Evolutionary conservation across 2,113 vertebrate species (phyloP), one percentile per base, ranked within the genome.

Genomic region (Pluvianellus socialis): DNA sequence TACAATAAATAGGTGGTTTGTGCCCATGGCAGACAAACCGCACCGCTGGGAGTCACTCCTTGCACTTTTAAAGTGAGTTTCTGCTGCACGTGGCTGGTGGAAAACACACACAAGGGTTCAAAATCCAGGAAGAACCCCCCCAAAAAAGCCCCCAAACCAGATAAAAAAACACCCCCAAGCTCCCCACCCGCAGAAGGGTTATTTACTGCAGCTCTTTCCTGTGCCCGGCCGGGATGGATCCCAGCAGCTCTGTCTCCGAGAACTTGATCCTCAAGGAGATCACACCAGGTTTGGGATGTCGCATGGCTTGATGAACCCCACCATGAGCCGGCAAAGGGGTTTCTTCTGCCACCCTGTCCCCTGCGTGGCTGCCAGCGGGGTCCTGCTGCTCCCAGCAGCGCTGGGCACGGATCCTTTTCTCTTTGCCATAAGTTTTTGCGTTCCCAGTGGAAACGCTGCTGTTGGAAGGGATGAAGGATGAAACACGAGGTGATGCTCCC

Each of bases 351-450:
- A 19, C 53, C 13, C 32, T 8, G 26, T 13, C 21, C 55, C 38
- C 32, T 53, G 38, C 2, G 1, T 0, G 1, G 40, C 70, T 56
- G 50, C 52, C 1, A 38, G 3, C 21, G 27, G 24, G 66, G 27
- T 53, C 65, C 33, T 35, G 45, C 45, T 68, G 30, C 52, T 56
- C 72, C 61, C 50, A 27, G 61, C 62, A 3, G 19, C 3, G 12
- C 52, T 2, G 2, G 23, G 33, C 42, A 4, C 4, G 5, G 71
- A 27, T 22, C 59, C 61, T 12, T 32, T 38, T 35, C 56, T 15
- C 8, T 49, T 66, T 35, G 38, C 30, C 3, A 1, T 28, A 7
- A 9, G 20, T 7, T 28, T 66, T 27, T 59, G 62, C 16, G 3
- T 50, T 24, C 35, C 73, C 63, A 14, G 45, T 23, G 33, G 27